These are phyloP conservation scores for Erpornis zantholeuca DNA, from an alignment of 2,113 vertebrate species.

Conservation along the genomic window DNA sequence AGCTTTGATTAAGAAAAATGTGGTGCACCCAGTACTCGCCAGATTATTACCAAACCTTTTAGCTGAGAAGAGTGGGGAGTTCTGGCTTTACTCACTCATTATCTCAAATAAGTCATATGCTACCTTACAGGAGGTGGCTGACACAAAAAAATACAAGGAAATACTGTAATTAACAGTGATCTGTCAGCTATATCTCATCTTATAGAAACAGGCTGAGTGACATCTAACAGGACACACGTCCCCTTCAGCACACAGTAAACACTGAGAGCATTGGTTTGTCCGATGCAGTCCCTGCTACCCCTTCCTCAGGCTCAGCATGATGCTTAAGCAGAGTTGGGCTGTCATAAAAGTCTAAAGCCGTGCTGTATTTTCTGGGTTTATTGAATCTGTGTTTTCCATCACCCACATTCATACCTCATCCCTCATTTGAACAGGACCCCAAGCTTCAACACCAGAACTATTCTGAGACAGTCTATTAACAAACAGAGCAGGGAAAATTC, in stretches of 20 bases:
- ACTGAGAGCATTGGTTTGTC: not conserved
- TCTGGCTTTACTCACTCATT: not conserved
- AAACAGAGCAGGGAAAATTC: not conserved
- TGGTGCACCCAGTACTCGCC: not conserved
- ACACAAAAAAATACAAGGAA: not conserved
- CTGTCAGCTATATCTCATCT: not conserved
- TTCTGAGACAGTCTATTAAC: not conserved
- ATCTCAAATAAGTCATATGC: not conserved
- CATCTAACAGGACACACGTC: not conserved
- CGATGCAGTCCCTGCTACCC: not conserved
- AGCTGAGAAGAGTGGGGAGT: not conserved
- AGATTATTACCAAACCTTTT: conserved; percentile 17
- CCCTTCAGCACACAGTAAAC: not conserved
- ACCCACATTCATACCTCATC: not conserved
- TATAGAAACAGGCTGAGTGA: not conserved
- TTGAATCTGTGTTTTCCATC: not conserved
- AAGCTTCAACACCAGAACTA: not conserved
- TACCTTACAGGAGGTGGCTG: not conserved
- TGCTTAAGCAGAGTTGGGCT: not conserved
- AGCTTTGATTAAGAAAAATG: conserved; percentile 35
- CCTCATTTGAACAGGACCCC: not conserved
- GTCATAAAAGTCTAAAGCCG: not conserved
- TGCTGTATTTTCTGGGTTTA: not conserved
- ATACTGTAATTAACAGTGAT: conserved; percentile 20
- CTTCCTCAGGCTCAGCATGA: not conserved